Evolutionary conservation across 2,888 invertebrate genomes (phyloP).

Genomic region (Rutpela maculata): DNA sequence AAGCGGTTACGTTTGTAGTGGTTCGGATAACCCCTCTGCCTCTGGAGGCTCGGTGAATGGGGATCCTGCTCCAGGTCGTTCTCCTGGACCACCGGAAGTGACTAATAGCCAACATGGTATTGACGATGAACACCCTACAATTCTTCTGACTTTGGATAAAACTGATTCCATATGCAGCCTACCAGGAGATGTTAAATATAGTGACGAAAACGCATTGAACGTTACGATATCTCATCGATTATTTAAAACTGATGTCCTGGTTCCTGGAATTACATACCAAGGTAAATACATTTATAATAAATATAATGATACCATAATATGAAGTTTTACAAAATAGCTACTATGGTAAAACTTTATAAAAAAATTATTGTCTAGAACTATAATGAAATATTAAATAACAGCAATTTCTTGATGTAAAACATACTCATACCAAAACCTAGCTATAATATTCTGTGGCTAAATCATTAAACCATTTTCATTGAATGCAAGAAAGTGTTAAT

Average conservation of each 20-base stretch:
- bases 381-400: too few relatives aligned
- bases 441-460: too few relatives aligned
- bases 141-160: constrained; percentile 32
- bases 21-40: constrained; percentile 59
- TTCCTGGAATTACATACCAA: constrained; percentile 77
- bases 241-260: constrained; percentile 75
- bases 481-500: too few relatives aligned
- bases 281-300: constrained; percentile 72
- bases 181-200: constrained; percentile 44
- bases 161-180: constrained; percentile 37
- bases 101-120: constrained; percentile 27
- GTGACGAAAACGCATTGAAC: constrained; percentile 74
- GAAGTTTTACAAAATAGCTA: too few relatives aligned
- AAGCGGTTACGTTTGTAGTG: neutral
- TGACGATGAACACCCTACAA: constrained; percentile 45
- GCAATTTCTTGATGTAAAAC: too few relatives aligned
- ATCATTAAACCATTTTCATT: too few relatives aligned
- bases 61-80: constrained; percentile 82
- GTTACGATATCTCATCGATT: constrained; percentile 76
- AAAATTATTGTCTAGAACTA: too few relatives aligned
- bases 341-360: too few relatives aligned
- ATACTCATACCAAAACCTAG: too few relatives aligned
- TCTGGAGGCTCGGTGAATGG: constrained; percentile 67
- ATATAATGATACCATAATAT: too few relatives aligned
- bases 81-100: constrained; percentile 78